Evolutionary conservation across 2,113 vertebrate species (phyloP).

Genomic region (Xenopus tropicalis): UCB_Xtro_10.0 CM004448.2:111750501-111751000

Average conservation of each 20-base stretch:
- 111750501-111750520: constrained; percentile 65
- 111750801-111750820: background rate
- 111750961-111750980: too few relatives aligned
- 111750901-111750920: too few relatives aligned
- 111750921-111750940: too few relatives aligned
- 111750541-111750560: constrained; percentile 64
- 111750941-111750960: too few relatives aligned
- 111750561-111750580: constrained; percentile 66
- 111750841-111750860: too few relatives aligned
- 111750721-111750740: constrained; percentile 66
- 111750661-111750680: constrained; percentile 71
- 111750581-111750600: constrained; percentile 71
- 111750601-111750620: constrained; percentile 62
- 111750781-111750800: constrained; percentile 55
- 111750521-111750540: constrained; percentile 66
- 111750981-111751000: too few relatives aligned
- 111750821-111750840: constrained; percentile 7
- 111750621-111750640: constrained; percentile 54
- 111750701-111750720: constrained; percentile 69
- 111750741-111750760: constrained; percentile 57
- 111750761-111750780: constrained; percentile 65
- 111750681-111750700: constrained; percentile 69
- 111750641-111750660: constrained; percentile 76
- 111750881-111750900: too few relatives aligned
- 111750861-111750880: too few relatives aligned